Evolutionary conservation across 2,888 invertebrate genomes (phyloP).

Genomic region (Platycnemis pennipes): DNA sequence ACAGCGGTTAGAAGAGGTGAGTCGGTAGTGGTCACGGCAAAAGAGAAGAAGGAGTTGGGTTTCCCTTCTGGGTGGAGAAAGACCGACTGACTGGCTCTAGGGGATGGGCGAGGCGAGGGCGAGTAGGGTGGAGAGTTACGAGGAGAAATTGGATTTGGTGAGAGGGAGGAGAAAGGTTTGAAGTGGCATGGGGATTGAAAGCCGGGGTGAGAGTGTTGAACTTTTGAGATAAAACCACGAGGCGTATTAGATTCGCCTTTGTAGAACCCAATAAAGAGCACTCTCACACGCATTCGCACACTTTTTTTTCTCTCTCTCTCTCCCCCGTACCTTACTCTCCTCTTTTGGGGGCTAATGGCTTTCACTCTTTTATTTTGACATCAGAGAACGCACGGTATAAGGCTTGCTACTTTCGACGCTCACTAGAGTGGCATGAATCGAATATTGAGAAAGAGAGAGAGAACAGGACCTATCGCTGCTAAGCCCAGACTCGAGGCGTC

Average conservation of each 20-base stretch:
- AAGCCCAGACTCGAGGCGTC: neutral
- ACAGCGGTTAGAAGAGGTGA: no score
- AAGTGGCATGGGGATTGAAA: neutral
- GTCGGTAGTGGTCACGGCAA: no score
- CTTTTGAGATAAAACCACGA: neutral
- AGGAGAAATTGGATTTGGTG: conserved; percentile 3
- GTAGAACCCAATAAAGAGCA: neutral
- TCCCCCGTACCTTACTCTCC: neutral
- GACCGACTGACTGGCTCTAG: no score
- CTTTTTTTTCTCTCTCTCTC: no score
- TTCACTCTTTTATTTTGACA: neutral
- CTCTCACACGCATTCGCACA: neutral
- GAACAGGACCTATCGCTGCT: neutral
- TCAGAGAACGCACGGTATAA: neutral
- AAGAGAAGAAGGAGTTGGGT: neutral
- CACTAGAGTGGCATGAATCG: neutral
- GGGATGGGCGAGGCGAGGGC: neutral
- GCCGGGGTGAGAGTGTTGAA: neutral
- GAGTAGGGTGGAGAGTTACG: neutral
- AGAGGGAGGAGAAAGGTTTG: neutral
- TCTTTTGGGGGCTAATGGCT: neutral
- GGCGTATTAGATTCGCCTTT: neutral
- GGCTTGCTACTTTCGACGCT: neutral
- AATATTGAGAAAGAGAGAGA: neutral
- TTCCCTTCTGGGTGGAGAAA: neutral